These are phyloP conservation scores for Natrix natrix DNA, from an alignment of 2,797 vertebrate species.

Conservation along the genomic window DNA sequence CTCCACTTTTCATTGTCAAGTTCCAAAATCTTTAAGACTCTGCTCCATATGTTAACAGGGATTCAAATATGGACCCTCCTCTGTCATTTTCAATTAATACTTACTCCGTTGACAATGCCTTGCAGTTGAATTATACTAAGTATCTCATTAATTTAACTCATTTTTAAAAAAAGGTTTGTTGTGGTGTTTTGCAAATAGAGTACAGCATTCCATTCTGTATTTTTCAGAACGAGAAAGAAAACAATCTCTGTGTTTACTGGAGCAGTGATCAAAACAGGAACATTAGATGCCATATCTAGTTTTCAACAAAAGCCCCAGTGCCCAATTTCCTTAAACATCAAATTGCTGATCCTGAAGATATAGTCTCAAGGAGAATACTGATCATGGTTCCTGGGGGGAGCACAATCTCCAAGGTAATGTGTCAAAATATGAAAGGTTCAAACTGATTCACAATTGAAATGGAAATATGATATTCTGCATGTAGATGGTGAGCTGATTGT, in stretches of 20 bases:
- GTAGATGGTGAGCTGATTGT: neutral
- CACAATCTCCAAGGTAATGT: conserved; percentile 6
- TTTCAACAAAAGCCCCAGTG: conserved; percentile 49
- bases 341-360: conserved; percentile 45
- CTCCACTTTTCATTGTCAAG: neutral
- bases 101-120: conserved; percentile 41
- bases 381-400: conserved; percentile 38
- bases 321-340: conserved; percentile 54
- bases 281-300: conserved; percentile 42
- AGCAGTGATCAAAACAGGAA: conserved; percentile 53
- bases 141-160: conserved; percentile 46
- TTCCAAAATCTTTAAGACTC: neutral
- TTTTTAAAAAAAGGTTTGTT: conserved; percentile 55
- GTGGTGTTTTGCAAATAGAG: conserved; percentile 55
- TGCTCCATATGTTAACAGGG: neutral
- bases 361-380: conserved; percentile 42
- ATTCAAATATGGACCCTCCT: neutral
- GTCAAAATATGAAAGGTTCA: conserved; percentile 1
- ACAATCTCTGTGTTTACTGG: conserved; percentile 35
- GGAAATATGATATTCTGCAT: neutral
- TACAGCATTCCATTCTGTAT: conserved; percentile 34
- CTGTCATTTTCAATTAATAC: neutral
- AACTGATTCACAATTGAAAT: neutral
- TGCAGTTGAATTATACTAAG: conserved; percentile 29
- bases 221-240: conserved; percentile 36